Evolutionary conservation across 2,888 invertebrate genomes (phyloP), one percentile per base, ranked within the genome.

Genomic region (Adelognathus sp.): DNA sequence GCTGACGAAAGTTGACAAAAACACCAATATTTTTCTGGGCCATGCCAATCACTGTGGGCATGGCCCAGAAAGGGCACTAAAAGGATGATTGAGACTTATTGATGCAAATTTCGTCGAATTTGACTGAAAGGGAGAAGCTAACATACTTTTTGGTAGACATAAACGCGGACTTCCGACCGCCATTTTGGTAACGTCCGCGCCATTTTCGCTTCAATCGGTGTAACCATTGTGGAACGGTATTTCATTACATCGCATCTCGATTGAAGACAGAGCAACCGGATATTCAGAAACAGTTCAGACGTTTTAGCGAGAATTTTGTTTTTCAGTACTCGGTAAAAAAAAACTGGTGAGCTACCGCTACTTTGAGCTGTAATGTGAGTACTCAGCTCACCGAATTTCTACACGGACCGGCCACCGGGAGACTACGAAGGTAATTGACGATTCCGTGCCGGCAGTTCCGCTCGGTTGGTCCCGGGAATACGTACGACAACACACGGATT

Each of bases 391-490:
- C 46, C 46, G 46, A 50, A 50, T 50, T 50, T 50, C 24, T 50
- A 24, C 11, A 21, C 24, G 46, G 46, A 50, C 11, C 21, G 46
- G 46, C 46, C 21, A 50, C 46, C 46, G 85, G 24, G 50, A 52
- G 66, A 69, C 33, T 16, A 31, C 52, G 41, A 31, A 61, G 6
- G 54, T 60, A 78, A 78, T 90, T 89, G 90, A 88, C 89, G 86
- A 90, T 90, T 90, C 89, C 87, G 87, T 85, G 84, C 83, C 86
- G 84, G 84, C 86, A 89, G 88, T 90, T 89, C 88, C 88, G 86
- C 84, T 54, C 63, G 44, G 52, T 29, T 72, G 60, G 67, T 39
- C 54, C 18, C 39, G 67, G 18, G 27, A 67, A 67, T 44, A 63
- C 61, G 29, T 63, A 61, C 56, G 63, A 50, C n/a, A n/a, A n/a